Evolutionary conservation across 2,113 vertebrate genomes (phyloP), one percentile per base, ranked within the genome.

Genomic region (Theristicus caerulescens): DNA sequence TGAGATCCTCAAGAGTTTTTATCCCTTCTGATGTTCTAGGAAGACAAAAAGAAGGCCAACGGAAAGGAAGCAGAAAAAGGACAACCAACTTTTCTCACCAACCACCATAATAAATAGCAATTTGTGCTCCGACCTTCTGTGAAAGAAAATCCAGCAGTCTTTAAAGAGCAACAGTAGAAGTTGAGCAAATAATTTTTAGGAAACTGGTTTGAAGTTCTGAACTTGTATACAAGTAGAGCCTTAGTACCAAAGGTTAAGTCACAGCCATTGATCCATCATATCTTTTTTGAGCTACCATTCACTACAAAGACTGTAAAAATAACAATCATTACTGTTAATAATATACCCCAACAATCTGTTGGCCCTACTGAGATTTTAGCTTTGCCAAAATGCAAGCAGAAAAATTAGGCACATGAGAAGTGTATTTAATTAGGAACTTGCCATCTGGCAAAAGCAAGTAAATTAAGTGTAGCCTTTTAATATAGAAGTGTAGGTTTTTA

Each of bases 381-480:
- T 87, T 93, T 96, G 61, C 77, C 93, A 95, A 95, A 96, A 87
- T 16, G 44, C 42, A 69, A 82, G 70, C 13, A 89, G 65, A 87
- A 94, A 65, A 79, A 82, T 89, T 52, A 91, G 73, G 78, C 73
- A 86, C 82, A 36, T 27, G 34, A 94, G 69, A 94, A 95, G 44
- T 57, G 52, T 64, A 81, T 91, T 94, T 94, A 91, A 97, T 95
- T 84, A 96, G 81, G 72, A 95, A 86, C 69, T 76, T 91, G 69
- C 69, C 86, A 96, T 90, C 86, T 94, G 90, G 91, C 49, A 86
- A 38, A 90, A 61, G 51, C 18, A 95, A 91, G 64, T 42, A 86
- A 92, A 92, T 87, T 72, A 94, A 81, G 61, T 27, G 42, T 40
- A 22, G 15, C 55, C 57, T 82, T 94, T 88, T 71, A 94, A 90